Evolutionary conservation across 2,888 invertebrate species (phyloP).

Genomic region (Caenorhabditis sp.): DNA sequence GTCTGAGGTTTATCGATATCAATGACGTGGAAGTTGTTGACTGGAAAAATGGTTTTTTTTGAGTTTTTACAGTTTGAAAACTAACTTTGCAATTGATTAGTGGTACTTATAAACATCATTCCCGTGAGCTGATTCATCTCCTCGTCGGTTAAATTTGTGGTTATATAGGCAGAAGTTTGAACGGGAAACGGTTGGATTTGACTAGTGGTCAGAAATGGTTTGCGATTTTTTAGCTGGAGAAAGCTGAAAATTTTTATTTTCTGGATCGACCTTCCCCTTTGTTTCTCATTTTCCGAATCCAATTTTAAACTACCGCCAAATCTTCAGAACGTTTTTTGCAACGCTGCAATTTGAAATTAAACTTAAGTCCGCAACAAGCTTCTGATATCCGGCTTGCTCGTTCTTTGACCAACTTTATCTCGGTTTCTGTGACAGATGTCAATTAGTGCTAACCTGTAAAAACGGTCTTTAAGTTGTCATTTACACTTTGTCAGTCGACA

Average conservation of each 20-base stretch:
- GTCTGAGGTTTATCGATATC: constrained; percentile 14
- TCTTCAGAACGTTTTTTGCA: too few relatives aligned
- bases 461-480: too few relatives aligned
- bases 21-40: constrained; percentile 29
- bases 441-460: too few relatives aligned
- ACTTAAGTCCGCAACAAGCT: too few relatives aligned
- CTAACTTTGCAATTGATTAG: constrained; percentile 20
- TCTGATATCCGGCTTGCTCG: too few relatives aligned
- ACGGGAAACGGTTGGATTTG: constrained; percentile 14
- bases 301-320: too few relatives aligned
- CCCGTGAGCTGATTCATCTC: constrained; percentile 22
- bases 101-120: constrained; percentile 34
- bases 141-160: constrained; percentile 14
- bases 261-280: too few relatives aligned
- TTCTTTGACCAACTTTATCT: too few relatives aligned
- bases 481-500: too few relatives aligned
- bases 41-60: not conserved
- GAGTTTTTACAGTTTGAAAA: not conserved
- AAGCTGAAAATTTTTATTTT: constrained; percentile 21
- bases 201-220: constrained; percentile 19
- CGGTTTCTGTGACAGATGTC: too few relatives aligned
- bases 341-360: too few relatives aligned
- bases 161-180: constrained; percentile 15
- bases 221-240: constrained; percentile 7
- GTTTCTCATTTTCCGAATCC: too few relatives aligned